Conservation (phyloP, 2,888 invertebrate genomes). For the Drosophila sordidapex region DNA sequence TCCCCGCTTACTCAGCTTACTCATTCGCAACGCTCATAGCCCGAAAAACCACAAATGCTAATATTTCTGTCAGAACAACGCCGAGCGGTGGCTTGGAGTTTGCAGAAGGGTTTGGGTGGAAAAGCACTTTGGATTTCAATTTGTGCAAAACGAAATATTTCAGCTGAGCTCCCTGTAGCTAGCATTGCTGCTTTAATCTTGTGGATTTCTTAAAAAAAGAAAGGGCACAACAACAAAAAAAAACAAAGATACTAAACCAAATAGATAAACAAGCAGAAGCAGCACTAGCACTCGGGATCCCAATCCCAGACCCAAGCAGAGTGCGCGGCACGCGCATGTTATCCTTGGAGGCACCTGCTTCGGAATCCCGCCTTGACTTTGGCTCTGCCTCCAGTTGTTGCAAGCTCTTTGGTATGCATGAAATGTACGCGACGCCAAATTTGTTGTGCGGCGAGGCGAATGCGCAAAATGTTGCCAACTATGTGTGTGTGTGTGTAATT, state of each 20-base stretch:
- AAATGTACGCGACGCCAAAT: slow-evolving; percentile 80
- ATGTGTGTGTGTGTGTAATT: slow-evolving; percentile 19
- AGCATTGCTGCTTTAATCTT: slow-evolving; percentile 74
- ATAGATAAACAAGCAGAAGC: slow-evolving; percentile 76
- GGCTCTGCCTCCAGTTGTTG: slow-evolving; percentile 39
- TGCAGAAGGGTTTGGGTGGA: slow-evolving; percentile 44
- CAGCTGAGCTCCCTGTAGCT: slow-evolving; percentile 72
- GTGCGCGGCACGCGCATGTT: slow-evolving; percentile 71
- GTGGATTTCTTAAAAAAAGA: slow-evolving; percentile 66
- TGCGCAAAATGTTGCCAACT: slow-evolving; percentile 68
- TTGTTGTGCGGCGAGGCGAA: slow-evolving; percentile 79
- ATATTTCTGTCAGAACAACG: slow-evolving; percentile 77
- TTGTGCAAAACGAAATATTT: slow-evolving; percentile 80
- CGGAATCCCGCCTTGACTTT: slow-evolving; percentile 13
- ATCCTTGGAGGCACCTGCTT: slow-evolving; percentile 77
- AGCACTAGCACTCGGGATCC: slow-evolving; percentile 29
- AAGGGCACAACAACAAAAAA: slow-evolving; percentile 16
- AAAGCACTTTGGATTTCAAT: slow-evolving; percentile 82
- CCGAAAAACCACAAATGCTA: slow-evolving; percentile 74
- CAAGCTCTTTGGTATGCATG: slow-evolving; percentile 80
- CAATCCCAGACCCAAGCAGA: slow-evolving; percentile 39
- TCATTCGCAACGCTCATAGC: slow-evolving; percentile 34
- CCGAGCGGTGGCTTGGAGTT: neutral
- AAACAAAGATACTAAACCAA: slow-evolving; percentile 55
- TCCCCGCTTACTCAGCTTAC: neutral